Evolutionary conservation across 2,888 invertebrate species (phyloP).

Genomic region (Stegana nigrithorax): DNA sequence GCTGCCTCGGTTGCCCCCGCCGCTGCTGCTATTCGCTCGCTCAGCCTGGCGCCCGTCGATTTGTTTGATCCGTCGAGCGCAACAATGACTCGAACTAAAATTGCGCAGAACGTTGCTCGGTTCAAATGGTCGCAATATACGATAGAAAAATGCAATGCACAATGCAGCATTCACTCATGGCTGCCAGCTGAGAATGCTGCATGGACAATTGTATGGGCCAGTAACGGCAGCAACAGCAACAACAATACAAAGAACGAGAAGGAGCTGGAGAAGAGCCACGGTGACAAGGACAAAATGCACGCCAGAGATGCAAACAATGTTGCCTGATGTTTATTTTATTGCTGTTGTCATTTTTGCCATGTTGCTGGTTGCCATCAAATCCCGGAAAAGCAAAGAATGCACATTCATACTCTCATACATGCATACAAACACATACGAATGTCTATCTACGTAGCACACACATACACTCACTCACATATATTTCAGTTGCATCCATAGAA

Average conservation of each 20-base stretch:
- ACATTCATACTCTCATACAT: no score
- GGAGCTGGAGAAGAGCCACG: no score
- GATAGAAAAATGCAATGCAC: neutral
- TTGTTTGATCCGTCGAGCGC: neutral
- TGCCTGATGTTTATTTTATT: slow-evolving; percentile 18
- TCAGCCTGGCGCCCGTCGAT: neutral
- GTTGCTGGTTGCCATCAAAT: slow-evolving; percentile 5
- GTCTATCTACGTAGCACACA: no score
- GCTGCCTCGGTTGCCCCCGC: neutral
- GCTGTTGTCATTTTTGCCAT: slow-evolving; percentile 16
- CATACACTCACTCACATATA: no score
- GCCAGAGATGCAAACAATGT: slow-evolving; percentile 12
- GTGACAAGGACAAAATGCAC: slow-evolving; percentile 11
- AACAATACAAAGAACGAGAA: neutral
- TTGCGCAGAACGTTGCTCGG: no score
- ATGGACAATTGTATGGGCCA: slow-evolving; percentile 4
- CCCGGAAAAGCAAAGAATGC: slow-evolving; percentile 4
- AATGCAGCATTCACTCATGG: no score
- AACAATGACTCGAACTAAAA: neutral
- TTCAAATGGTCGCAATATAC: no score
- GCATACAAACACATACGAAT: no score
- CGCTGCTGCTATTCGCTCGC: neutral
- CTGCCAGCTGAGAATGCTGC: neutral
- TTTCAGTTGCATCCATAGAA: no score
- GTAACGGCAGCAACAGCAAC: neutral